phyloP scores from a whole-genome alignment of 2,797 vertebrate genomes.

The Lacerta agilis region DNA sequence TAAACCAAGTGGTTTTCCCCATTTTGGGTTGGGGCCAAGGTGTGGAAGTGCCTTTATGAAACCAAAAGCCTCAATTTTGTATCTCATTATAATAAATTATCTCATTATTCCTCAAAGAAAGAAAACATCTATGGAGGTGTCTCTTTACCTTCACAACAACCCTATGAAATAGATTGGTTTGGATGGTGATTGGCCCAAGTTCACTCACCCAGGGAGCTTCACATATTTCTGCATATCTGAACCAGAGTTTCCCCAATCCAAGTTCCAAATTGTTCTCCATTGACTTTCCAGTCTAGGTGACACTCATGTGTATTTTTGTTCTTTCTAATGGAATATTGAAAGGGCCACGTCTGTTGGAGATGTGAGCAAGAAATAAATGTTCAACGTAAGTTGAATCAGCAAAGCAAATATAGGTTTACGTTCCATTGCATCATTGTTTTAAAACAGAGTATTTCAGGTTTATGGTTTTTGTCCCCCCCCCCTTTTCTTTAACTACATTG shows the following conservation, averaged over 20 bases:
- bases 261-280: neutral
- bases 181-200: neutral
- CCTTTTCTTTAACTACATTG: neutral
- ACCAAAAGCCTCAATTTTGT: neutral
- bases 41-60: neutral
- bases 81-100: neutral
- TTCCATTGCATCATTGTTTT: conserved; percentile 25
- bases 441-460: conserved; percentile 34
- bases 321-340: neutral
- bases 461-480: neutral
- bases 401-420: conserved; percentile 6
- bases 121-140: neutral
- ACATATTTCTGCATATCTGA: neutral
- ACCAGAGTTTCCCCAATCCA: neutral
- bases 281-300: neutral
- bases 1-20: neutral
- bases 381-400: conserved; percentile 17
- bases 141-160: neutral
- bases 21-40: neutral
- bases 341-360: neutral
- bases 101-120: neutral
- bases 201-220: too few species aligned
- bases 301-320: neutral
- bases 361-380: neutral
- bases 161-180: neutral